Percentiles rank a stretch among this genome's conserved stretches.
Conservation (phyloP, 30 jellyfish, hydroid and myxozoan species). For the Nemopilema nomurai region DNA sequence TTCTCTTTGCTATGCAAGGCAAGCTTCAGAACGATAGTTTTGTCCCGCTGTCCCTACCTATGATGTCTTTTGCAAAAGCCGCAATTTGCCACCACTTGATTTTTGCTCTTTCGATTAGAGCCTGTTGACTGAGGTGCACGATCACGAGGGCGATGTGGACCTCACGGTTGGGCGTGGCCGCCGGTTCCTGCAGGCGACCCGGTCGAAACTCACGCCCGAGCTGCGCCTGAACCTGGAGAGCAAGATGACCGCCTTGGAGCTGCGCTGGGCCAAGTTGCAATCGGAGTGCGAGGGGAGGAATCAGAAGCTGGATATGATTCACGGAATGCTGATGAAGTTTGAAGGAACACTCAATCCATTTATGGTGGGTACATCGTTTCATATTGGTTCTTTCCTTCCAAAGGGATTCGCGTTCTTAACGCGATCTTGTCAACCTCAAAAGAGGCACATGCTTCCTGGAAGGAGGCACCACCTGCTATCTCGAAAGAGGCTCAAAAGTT, state of each 20-base stretch:
- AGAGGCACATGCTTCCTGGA: too few relatives aligned
- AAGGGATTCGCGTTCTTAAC: neutral
- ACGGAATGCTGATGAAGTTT: conserved; percentile 81
- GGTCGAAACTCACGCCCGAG: conserved; percentile 69
- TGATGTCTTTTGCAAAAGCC: too few relatives aligned
- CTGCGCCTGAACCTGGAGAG: conserved; percentile 75
- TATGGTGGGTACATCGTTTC: conserved; percentile 61
- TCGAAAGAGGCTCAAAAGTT: too few relatives aligned
- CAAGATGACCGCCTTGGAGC: conserved; percentile 80
- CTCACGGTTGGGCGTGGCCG: conserved; percentile 67
- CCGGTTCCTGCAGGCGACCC: conserved; percentile 69
- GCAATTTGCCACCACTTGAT: neutral
- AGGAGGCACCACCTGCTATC: too few relatives aligned
- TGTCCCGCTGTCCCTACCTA: too few relatives aligned
- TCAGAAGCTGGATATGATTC: conserved; percentile 78
- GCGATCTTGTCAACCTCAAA: too few relatives aligned
- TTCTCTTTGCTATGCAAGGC: too few relatives aligned
- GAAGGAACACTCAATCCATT: conserved; percentile 86
- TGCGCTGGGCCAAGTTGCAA: conserved; percentile 97
- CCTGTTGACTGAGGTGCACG: conserved; percentile 36
- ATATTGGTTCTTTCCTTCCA: too few relatives aligned
- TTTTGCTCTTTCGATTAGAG: conserved; percentile 18
- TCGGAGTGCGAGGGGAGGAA: conserved; percentile 97
- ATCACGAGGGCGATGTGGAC: conserved; percentile 70
- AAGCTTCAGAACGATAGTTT: too few relatives aligned